Base-by-base conservation (phyloP, 2,113 vertebrate genomes). In the Nycticebus coucang region DNA sequence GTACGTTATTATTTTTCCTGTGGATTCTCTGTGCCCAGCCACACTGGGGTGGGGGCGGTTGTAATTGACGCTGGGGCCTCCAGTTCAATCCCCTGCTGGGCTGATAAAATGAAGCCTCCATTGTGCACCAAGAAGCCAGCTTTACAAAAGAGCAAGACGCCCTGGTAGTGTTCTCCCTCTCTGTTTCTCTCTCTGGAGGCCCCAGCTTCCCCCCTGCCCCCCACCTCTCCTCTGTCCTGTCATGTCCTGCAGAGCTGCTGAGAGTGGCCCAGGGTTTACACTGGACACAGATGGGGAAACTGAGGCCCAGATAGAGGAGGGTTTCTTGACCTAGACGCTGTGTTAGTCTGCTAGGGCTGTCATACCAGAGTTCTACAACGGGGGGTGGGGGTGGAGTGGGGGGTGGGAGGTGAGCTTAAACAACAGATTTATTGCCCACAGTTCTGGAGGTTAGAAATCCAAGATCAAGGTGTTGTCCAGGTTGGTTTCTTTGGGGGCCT, bases 351-450 rank as follows among this genome's bases (percentile, higher is more conserved):
- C 45, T 12, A 3, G 35, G 21, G 66, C 64, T 26, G 59, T 35
- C 2, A 0, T 0, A 11, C 37, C 13, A 8, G 22, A 72, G 57
- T n/a, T 19, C 68, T 62, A 8, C 22, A 4, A 4, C 2, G 14
- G 2, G 62, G 62, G 35, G n/a, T 4, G 8, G 10, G 45, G 45
- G 8, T 14, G 2, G 62, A 35, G 35, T 14, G 2, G 62, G 45
- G 33, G n/a, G 7, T 1, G 10, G 45, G 45, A 8, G 45, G 41
- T 41, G 41, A 41, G 33, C 18, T 6, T 30, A 14, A 6, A 4
- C 41, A 4, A 24, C 8, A 4, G 26, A 9, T 17, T 6, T 5
- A 0, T 33, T 60, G 2, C 62, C 45, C 45, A 0, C 7, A 2
- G 68, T 74, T 30, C 41, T 37, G 10, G 68, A 80, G 37, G 33